Conservation (phyloP, 2,113 vertebrate species). For the Paracanthobrama guichenoti region DNA sequence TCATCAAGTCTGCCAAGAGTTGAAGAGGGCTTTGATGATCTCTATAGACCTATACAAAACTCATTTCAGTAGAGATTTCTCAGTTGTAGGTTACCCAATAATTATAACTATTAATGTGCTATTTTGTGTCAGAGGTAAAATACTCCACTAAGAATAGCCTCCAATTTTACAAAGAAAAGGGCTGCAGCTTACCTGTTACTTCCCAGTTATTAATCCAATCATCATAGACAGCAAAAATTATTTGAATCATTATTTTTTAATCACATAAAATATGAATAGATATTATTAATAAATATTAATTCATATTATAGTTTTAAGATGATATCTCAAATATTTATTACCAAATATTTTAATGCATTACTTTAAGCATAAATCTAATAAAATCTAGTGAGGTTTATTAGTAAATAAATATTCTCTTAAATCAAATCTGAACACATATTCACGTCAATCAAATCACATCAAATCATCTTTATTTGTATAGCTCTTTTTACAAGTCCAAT, state of each 20-base stretch:
- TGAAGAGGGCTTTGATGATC: not conserved
- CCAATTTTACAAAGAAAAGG: not conserved
- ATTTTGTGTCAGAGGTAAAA: not conserved
- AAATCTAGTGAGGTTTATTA: not conserved
- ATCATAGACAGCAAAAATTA: not conserved
- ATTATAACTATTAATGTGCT: slow-evolving; percentile 8
- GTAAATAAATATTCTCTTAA: not conserved
- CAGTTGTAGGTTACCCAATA: not conserved
- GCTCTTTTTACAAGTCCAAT: no score
- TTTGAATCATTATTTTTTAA: not conserved
- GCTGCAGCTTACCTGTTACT: not conserved
- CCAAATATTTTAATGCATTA: not conserved
- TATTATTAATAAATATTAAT: not conserved
- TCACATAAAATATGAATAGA: not conserved
- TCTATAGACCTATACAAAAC: not conserved
- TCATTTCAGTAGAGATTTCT: not conserved
- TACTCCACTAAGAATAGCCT: not conserved
- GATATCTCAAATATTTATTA: not conserved
- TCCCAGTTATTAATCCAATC: not conserved
- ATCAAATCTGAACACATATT: not conserved
- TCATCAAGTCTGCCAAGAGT: slow-evolving; percentile 34
- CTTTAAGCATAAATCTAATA: not conserved
- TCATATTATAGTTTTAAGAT: not conserved
- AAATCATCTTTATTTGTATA: no score
- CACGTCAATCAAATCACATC: no score